Evolutionary conservation across 2,113 vertebrate genomes (phyloP).

Genomic region (Mugil cephalus): DNA sequence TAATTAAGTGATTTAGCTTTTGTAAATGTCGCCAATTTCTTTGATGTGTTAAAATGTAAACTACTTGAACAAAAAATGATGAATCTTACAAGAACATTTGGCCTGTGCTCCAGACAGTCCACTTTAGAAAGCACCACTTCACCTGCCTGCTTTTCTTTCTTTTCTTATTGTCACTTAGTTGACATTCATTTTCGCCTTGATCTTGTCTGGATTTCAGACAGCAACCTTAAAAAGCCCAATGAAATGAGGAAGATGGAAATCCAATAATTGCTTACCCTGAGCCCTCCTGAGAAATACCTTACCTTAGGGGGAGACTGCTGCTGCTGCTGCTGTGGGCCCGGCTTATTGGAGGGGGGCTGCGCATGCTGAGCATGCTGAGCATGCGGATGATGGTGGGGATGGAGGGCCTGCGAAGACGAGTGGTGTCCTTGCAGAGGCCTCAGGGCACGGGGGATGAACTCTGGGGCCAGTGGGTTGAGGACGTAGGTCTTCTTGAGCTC

Average conservation of each 20-base stretch:
- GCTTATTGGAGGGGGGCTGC: slow-evolving; percentile 85
- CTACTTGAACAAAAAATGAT: neutral
- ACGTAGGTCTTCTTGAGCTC: slow-evolving; percentile 99
- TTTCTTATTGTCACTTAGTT: too few species aligned
- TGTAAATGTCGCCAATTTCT: neutral
- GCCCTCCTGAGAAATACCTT: neutral
- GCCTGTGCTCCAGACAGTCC: neutral
- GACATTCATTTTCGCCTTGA: too few species aligned
- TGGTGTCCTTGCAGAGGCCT: slow-evolving; percentile 78
- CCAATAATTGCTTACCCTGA: neutral
- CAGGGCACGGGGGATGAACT: slow-evolving; percentile 97
- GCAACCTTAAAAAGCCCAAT: too few species aligned
- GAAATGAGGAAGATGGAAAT: neutral
- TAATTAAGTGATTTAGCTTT: neutral
- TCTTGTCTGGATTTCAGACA: neutral
- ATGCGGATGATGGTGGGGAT: slow-evolving; percentile 83
- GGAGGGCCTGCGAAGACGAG: slow-evolving; percentile 83
- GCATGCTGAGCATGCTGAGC: slow-evolving; percentile 90
- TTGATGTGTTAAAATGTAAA: neutral
- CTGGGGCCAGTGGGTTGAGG: slow-evolving; percentile 96
- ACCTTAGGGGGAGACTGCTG: slow-evolving; percentile 97
- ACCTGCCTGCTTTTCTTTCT: neutral
- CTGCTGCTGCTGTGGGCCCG: slow-evolving; percentile 74
- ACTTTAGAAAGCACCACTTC: neutral
- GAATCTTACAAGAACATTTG: too few species aligned